Percentiles rank a stretch among this genome's conserved stretches.
Conservation (phyloP, 1,140 invertebrate genomes). For the Scaptomyza hsui region DNA sequence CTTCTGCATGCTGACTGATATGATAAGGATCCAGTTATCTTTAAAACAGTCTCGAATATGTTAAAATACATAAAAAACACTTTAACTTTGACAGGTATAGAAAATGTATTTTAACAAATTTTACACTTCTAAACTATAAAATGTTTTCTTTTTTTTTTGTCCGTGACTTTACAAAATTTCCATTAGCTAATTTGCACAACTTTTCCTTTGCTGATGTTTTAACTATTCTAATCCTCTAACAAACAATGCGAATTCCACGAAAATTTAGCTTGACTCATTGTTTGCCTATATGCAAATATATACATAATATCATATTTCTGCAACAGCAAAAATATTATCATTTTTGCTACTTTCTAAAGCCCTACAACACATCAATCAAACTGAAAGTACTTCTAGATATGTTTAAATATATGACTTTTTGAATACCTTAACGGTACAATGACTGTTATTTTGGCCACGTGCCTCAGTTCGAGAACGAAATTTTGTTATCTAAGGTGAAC, state of each 20-base stretch:
- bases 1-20: neutral
- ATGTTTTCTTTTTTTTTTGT: no score
- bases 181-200: neutral
- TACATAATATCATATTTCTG: slow-evolving; percentile 5
- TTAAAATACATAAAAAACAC: no score
- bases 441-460: slow-evolving; percentile 38
- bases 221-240: slow-evolving; percentile 1
- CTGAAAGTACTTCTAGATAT: slow-evolving; percentile 14
- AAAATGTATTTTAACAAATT: neutral
- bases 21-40: neutral
- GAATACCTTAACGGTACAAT: slow-evolving; percentile 43
- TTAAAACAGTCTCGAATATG: neutral
- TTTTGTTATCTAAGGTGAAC: slow-evolving; percentile 66
- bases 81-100: slow-evolving; percentile 3
- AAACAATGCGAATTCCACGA: slow-evolving; percentile 15
- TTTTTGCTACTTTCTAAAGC: neutral
- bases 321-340: neutral
- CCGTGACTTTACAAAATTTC: neutral
- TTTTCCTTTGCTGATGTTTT: neutral
- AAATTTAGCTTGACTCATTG: slow-evolving; percentile 11
- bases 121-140: no score
- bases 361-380: slow-evolving; percentile 56
- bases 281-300: slow-evolving; percentile 23
- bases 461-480: slow-evolving; percentile 27
- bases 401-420: slow-evolving; percentile 42